A percentile compares a stretch with the other conserved stretches of the same genome.
phyloP scores from a whole-genome alignment of 2,888 invertebrate species.

The Arctia plantaginis region DNA sequence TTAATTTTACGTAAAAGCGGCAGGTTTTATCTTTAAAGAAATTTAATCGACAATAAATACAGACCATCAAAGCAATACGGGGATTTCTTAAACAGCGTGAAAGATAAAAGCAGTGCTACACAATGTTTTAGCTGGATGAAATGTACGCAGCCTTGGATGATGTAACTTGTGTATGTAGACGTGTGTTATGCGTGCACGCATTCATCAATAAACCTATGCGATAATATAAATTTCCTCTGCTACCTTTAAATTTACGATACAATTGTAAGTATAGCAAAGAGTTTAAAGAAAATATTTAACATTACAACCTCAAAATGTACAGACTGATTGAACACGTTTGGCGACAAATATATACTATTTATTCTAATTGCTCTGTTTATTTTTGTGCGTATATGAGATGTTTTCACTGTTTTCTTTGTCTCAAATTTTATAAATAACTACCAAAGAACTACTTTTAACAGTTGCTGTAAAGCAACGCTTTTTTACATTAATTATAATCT shows the following conservation, averaged over 20 bases:
- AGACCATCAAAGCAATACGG: conserved; percentile 22
- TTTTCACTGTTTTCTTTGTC: background rate
- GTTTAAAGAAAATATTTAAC: background rate
- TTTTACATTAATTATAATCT: too few relatives aligned
- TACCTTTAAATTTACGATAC: background rate
- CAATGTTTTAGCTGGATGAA: conserved; percentile 40
- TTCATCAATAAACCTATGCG: conserved; percentile 10
- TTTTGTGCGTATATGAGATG: too few relatives aligned
- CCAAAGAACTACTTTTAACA: too few relatives aligned
- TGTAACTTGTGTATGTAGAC: conserved; percentile 9
- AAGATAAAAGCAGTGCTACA: conserved; percentile 31
- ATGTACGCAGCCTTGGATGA: conserved; percentile 23
- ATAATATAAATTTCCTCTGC: conserved; percentile 1
- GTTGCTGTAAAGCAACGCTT: too few relatives aligned
- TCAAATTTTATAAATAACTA: too few relatives aligned
- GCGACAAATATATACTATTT: background rate
- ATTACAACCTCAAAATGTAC: background rate
- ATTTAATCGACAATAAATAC: conserved; percentile 32
- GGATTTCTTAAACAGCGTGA: conserved; percentile 22
- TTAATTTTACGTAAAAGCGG: conserved; percentile 48
- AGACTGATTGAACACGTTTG: background rate
- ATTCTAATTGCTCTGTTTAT: too few relatives aligned
- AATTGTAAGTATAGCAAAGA: background rate
- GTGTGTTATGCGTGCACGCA: conserved; percentile 11
- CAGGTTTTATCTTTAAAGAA: conserved; percentile 39